Conservation (phyloP, 2,888 invertebrate genomes). For the Caenorhabditis uteleia region DNA sequence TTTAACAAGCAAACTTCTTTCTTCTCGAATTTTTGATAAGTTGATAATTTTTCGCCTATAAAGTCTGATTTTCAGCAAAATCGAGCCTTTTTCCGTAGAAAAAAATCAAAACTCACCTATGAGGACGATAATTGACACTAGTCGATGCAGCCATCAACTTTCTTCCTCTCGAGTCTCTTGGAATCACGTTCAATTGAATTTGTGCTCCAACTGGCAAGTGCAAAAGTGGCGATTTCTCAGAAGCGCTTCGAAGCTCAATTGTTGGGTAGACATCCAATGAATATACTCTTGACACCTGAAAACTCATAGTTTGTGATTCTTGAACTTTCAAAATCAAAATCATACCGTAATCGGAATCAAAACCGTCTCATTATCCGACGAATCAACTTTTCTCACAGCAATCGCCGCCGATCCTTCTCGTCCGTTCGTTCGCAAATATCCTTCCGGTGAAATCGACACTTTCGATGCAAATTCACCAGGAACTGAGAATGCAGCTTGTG, state of each 20-base stretch:
- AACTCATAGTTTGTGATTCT: neutral
- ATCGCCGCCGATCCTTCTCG: conserved; percentile 46
- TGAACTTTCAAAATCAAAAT: neutral
- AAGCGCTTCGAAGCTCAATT: conserved; percentile 15
- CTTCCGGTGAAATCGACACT: conserved; percentile 27
- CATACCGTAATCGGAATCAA: conserved; percentile 51
- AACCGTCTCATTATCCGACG: conserved; percentile 47
- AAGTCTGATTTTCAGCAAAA: neutral
- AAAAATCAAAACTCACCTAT: conserved; percentile 25
- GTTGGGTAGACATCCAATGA: conserved; percentile 48
- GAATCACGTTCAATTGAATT: conserved; percentile 41
- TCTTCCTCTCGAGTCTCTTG: conserved; percentile 49
- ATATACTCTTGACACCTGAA: conserved; percentile 42
- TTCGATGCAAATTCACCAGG: conserved; percentile 19
- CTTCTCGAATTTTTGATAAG: too few species aligned
- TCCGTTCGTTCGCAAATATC: conserved; percentile 37
- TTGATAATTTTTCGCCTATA: too few species aligned
- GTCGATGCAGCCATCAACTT: conserved; percentile 38
- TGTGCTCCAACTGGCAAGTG: conserved; percentile 48
- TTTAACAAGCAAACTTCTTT: too few species aligned
- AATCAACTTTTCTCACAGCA: conserved; percentile 16
- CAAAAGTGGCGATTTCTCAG: conserved; percentile 14
- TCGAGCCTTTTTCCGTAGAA: too few species aligned
- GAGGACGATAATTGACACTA: conserved; percentile 51
- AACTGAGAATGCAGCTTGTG: conserved; percentile 26